These are phyloP conservation scores for Coreoperca whiteheadi DNA, from an alignment of 2,113 vertebrate species.

Conservation along the genomic window DNA sequence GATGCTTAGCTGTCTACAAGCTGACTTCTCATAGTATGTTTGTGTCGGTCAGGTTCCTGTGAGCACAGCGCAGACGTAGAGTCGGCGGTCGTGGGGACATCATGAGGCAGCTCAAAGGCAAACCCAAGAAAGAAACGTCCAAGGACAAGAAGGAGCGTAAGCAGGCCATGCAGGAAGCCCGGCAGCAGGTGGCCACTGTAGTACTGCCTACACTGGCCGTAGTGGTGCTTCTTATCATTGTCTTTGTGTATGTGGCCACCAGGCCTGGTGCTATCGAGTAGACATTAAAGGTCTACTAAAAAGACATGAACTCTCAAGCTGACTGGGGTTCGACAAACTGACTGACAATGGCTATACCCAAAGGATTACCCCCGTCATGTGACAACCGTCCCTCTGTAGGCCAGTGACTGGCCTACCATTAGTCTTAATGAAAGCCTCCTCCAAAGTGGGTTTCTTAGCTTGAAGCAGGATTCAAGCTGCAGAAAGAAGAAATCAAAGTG, in stretches of 20 bases:
- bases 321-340: slow-evolving; percentile 24
- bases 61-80: slow-evolving; percentile 1
- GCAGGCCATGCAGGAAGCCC: slow-evolving; percentile 97
- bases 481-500: slow-evolving; percentile 34
- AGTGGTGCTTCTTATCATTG: slow-evolving; percentile 91
- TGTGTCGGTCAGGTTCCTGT: slow-evolving; percentile 51
- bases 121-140: slow-evolving; percentile 96
- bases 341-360: slow-evolving; percentile 41
- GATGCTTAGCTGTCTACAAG: neutral
- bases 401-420: neutral
- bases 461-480: slow-evolving; percentile 25
- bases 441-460: slow-evolving; percentile 39
- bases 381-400: neutral
- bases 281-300: neutral
- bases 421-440: slow-evolving; percentile 42
- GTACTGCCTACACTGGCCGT: slow-evolving; percentile 93
- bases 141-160: slow-evolving; percentile 98
- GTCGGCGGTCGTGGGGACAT: slow-evolving; percentile 38
- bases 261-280: slow-evolving; percentile 89
- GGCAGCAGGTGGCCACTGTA: slow-evolving; percentile 93
- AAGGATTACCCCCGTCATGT: slow-evolving; percentile 38
- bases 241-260: slow-evolving; percentile 96
- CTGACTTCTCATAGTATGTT: neutral
- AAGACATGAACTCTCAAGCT: slow-evolving; percentile 16
- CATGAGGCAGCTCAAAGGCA: slow-evolving; percentile 99